Conservation (phyloP, 2,888 invertebrate species). For the Ligdia adustata region DNA sequence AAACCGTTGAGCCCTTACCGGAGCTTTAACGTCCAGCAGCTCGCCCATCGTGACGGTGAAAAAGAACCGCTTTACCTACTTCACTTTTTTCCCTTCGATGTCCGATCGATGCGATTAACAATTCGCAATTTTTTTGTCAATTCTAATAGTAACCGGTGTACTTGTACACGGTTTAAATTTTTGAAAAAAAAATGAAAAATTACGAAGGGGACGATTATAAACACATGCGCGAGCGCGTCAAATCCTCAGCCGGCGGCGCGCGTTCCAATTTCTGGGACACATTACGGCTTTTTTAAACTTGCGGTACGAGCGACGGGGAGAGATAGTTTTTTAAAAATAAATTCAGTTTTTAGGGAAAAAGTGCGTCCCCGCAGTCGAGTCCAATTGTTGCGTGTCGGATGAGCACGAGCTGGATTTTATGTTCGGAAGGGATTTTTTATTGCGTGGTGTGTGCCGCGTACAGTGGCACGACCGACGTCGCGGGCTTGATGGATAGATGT, state of each 20-base stretch:
- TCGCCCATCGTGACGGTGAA: slow-evolving; percentile 62
- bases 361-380: slow-evolving; percentile 75
- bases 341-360: slow-evolving; percentile 75
- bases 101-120: slow-evolving; percentile 68
- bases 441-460: slow-evolving; percentile 69
- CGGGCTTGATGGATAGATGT: slow-evolving; percentile 52
- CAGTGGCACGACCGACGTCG: slow-evolving; percentile 41
- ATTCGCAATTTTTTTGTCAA: slow-evolving; percentile 64
- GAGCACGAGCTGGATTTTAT: slow-evolving; percentile 81
- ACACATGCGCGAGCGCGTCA: slow-evolving; percentile 83
- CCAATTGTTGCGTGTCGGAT: slow-evolving; percentile 84
- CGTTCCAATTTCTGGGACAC: slow-evolving; percentile 66
- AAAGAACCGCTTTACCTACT: slow-evolving; percentile 69
- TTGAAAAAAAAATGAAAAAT: slow-evolving; percentile 74
- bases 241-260: slow-evolving; percentile 83
- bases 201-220: slow-evolving; percentile 81
- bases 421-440: slow-evolving; percentile 79
- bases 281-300: slow-evolving; percentile 80
- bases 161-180: slow-evolving; percentile 67
- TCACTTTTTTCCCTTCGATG: slow-evolving; percentile 56
- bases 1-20: slow-evolving; percentile 78
- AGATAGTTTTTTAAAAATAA: slow-evolving; percentile 79
- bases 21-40: slow-evolving; percentile 79
- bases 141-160: slow-evolving; percentile 70
- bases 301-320: slow-evolving; percentile 69